These are phyloP conservation scores for Agonopterix arenella DNA, from an alignment of 2,888 invertebrate species.

Conservation along the genomic window DNA sequence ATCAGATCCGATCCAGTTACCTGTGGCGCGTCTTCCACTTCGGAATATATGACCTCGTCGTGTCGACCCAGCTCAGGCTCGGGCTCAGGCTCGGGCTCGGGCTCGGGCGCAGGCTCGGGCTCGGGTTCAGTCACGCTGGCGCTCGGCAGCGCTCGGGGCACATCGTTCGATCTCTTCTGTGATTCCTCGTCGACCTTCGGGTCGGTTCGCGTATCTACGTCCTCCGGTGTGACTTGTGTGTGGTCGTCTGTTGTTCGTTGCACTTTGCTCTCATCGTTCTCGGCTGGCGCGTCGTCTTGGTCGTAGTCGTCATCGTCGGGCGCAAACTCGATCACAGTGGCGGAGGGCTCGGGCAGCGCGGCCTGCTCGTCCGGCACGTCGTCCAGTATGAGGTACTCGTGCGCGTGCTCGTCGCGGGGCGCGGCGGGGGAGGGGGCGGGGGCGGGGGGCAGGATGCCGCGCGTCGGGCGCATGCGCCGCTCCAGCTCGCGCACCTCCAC, in stretches of 20 bases:
- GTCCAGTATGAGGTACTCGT: not conserved
- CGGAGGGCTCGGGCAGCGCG: not conserved
- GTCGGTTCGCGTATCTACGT: too few species aligned
- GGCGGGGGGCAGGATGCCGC: slow-evolving; percentile 44
- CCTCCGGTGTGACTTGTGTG: slow-evolving; percentile 31
- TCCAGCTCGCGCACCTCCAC: slow-evolving; percentile 54
- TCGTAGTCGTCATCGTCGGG: too few species aligned
- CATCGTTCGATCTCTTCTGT: too few species aligned
- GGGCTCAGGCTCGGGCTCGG: not conserved
- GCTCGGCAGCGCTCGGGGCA: too few species aligned
- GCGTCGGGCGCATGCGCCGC: slow-evolving; percentile 54
- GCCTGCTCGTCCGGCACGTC: not conserved
- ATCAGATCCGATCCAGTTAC: slow-evolving; percentile 25
- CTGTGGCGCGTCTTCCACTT: slow-evolving; percentile 55
- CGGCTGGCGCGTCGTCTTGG: not conserved
- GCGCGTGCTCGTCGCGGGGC: not conserved
- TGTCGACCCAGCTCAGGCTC: not conserved
- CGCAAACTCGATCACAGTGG: not conserved
- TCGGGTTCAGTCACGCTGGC: not conserved
- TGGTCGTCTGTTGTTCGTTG: slow-evolving; percentile 33
- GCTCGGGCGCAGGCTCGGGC: not conserved
- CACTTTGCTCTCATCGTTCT: slow-evolving; percentile 43
- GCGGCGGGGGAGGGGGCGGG: slow-evolving; percentile 18
- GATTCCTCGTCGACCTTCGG: too few species aligned
- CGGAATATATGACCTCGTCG: slow-evolving; percentile 53